A percentile compares a stretch with the other conserved stretches of the same genome.
phyloP scores from a whole-genome alignment of 2,797 vertebrate species.

The Ptychobarbus kaznakovi region DNA sequence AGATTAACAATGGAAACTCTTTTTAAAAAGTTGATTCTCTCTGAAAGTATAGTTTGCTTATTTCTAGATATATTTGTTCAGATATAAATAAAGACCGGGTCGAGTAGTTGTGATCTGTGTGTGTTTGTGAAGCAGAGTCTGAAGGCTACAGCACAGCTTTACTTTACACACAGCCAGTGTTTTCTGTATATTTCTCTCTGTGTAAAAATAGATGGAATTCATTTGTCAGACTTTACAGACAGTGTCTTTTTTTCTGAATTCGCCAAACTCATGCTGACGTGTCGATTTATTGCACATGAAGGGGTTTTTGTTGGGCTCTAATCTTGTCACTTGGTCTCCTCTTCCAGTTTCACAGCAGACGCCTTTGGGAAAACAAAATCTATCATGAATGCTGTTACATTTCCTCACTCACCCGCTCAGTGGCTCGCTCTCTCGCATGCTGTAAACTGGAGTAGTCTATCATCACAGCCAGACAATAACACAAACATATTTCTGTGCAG shows the following conservation, averaged over 20 bases:
- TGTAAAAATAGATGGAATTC: slow-evolving; percentile 54
- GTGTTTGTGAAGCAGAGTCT: slow-evolving; percentile 60
- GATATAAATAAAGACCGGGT: slow-evolving; percentile 38
- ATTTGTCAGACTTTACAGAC: slow-evolving; percentile 5
- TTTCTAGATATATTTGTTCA: not conserved
- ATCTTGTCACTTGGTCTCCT: slow-evolving; percentile 31
- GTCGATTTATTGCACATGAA: slow-evolving; percentile 41
- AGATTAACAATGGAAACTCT: not conserved
- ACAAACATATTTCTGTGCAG: slow-evolving; percentile 23
- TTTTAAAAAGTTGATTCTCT: not conserved
- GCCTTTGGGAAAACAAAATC: slow-evolving; percentile 30
- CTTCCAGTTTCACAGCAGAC: slow-evolving; percentile 26
- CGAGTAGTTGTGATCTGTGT: slow-evolving; percentile 56
- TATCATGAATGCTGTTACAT: slow-evolving; percentile 31
- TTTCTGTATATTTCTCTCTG: slow-evolving; percentile 57
- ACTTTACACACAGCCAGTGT: slow-evolving; percentile 57
- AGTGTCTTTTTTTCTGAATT: slow-evolving; percentile 13
- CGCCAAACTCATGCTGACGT: slow-evolving; percentile 6
- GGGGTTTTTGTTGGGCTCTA: slow-evolving; percentile 36
- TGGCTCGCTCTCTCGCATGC: not conserved
- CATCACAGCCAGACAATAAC: slow-evolving; percentile 24
- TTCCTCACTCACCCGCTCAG: slow-evolving; percentile 13
- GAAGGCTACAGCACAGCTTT: slow-evolving; percentile 65
- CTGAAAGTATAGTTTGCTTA: not conserved
- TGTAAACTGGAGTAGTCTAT: slow-evolving; percentile 28